A percentile compares a stretch with the other conserved stretches of the same genome.
These are phyloP conservation scores for Drosophila sulfurigaster DNA, from an alignment of 1,140 invertebrate species.

Conservation along the genomic window DNA sequence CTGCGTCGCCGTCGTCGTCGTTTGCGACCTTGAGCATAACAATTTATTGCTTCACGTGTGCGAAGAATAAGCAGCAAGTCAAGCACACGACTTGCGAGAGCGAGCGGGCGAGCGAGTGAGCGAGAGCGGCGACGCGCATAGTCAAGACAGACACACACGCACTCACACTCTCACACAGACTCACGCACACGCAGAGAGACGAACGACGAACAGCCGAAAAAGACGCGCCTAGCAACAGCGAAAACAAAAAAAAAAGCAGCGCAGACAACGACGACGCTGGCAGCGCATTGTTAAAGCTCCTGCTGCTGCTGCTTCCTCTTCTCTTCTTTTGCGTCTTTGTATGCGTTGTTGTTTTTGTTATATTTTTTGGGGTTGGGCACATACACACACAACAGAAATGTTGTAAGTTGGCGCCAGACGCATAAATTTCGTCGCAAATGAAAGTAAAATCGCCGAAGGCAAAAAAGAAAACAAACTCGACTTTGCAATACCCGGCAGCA, in stretches of 20 bases:
- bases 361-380: conserved; percentile 24
- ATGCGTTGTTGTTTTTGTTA: conserved; percentile 4
- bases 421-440: conserved; percentile 37
- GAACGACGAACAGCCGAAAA: conserved; percentile 19
- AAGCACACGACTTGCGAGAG: conserved; percentile 43
- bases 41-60: conserved; percentile 82
- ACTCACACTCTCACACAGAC: conserved; percentile 9
- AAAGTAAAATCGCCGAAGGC: conserved; percentile 32
- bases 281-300: conserved; percentile 41
- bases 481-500: conserved; percentile 15
- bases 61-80: conserved; percentile 56
- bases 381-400: neutral
- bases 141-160: conserved; percentile 25
- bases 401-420: conserved; percentile 42
- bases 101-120: neutral
- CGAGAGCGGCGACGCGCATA: neutral
- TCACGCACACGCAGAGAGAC: conserved; percentile 21
- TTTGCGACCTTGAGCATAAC: conserved; percentile 77
- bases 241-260: neutral
- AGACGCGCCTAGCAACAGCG: conserved; percentile 70
- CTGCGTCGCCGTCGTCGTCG: conserved; percentile 38
- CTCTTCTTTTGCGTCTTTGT: neutral
- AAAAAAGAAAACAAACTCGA: conserved; percentile 2
- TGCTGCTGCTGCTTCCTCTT: conserved; percentile 15
- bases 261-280: neutral